Percentiles rank a stretch among this genome's conserved stretches.
phyloP scores from a whole-genome alignment of 2,113 vertebrate species.

The Megaceryle torquata region DNA sequence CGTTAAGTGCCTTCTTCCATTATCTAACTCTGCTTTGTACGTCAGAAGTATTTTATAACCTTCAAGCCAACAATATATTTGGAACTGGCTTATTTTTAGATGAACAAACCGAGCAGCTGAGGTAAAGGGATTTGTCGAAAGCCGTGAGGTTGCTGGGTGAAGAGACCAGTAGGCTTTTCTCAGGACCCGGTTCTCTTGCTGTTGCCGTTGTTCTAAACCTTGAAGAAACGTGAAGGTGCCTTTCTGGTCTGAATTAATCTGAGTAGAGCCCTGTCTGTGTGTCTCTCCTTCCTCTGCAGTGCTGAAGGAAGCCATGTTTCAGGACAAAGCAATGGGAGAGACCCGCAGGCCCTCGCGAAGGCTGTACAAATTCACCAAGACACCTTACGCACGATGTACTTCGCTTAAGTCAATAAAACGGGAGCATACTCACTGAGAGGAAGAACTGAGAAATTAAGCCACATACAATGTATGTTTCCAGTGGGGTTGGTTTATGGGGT shows the following conservation, averaged over 20 bases:
- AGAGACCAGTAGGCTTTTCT: neutral
- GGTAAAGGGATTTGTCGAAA: neutral
- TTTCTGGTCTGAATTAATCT: fast-evolving
- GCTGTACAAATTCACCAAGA: slow-evolving; percentile 99
- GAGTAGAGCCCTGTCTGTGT: neutral
- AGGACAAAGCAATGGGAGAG: slow-evolving; percentile 97
- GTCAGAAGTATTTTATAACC: neutral
- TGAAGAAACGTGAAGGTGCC: neutral
- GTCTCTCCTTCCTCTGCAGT: slow-evolving; percentile 69
- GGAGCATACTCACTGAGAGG: slow-evolving; percentile 56
- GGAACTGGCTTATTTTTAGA: neutral
- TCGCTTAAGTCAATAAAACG: slow-evolving; percentile 83
- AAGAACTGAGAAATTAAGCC: slow-evolving; percentile 69
- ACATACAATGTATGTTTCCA: slow-evolving; percentile 80
- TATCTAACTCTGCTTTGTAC: neutral
- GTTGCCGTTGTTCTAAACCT: fast-evolving
- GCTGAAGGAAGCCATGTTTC: slow-evolving; percentile 99
- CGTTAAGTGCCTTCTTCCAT: neutral
- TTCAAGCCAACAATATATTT: neutral
- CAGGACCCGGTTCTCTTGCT: neutral
- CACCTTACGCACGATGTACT: slow-evolving; percentile 99
- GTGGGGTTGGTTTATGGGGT: slow-evolving; percentile 74
- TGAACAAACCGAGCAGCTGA: neutral
- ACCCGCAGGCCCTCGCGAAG: slow-evolving; percentile 98
- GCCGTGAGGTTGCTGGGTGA: neutral